Percentiles rank a stretch among this genome's conserved stretches.
These are phyloP conservation scores for Sanderia malayensis DNA, from an alignment of 30 jellyfish, hydroid and myxozoan genomes.

Conservation along the genomic window DNA sequence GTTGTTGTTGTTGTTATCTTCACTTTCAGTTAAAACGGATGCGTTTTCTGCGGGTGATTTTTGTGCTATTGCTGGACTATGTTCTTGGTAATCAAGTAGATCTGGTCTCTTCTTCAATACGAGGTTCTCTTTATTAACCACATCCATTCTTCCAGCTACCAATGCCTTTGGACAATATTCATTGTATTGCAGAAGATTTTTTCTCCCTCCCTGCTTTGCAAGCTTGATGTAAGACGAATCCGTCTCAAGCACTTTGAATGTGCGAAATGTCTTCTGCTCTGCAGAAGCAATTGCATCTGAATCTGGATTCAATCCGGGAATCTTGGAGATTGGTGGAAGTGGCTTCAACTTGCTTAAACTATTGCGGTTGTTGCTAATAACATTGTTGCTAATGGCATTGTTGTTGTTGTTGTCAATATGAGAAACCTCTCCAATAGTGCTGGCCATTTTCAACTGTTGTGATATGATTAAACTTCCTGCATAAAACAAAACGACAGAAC, in stretches of 20 bases:
- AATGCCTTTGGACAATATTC: conserved; percentile 10
- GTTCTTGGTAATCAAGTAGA: conserved; percentile 10
- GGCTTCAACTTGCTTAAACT: conserved; percentile 28
- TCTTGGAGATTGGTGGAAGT: conserved; percentile 62
- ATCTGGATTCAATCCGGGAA: conserved; percentile 96
- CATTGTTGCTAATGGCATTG: background rate
- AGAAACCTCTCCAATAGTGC: too few species aligned
- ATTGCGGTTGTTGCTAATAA: conserved; percentile 5
- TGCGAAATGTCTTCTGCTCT: conserved; percentile 79
- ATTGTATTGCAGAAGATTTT: conserved; percentile 49
- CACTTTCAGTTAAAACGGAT: background rate
- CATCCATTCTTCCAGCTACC: background rate
- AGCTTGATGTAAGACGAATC: conserved; percentile 58
- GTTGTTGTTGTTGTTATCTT: conserved; percentile 16
- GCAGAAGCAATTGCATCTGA: conserved; percentile 70
- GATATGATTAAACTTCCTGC: background rate
- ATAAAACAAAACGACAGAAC: background rate
- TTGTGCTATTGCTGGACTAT: background rate
- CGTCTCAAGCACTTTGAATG: conserved; percentile 37
- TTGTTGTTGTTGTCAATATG: conserved; percentile 1
- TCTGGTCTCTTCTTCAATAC: conserved; percentile 1
- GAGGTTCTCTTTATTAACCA: background rate
- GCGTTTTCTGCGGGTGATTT: background rate
- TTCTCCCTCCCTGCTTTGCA: conserved; percentile 69
- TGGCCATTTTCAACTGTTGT: background rate